Evolutionary conservation across 2,797 vertebrate genomes (phyloP).

Genomic region (Sebastes hopkinsi): DNA sequence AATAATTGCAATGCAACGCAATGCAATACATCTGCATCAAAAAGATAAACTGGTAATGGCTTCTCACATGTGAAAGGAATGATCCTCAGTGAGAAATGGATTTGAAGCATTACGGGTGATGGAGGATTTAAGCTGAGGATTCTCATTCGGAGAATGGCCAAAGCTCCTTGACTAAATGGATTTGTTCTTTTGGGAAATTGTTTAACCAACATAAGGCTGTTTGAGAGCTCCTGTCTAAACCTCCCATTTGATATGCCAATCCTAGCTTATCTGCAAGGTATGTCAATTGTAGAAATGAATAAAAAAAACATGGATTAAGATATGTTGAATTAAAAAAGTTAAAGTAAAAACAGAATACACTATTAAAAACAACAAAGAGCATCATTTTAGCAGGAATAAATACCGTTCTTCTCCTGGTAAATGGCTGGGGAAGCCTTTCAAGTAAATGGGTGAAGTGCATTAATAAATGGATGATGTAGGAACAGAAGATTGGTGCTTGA

Average conservation of each 20-base stretch:
- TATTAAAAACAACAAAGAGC: not conserved
- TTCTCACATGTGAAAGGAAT: conserved; percentile 3
- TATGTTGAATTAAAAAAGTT: not conserved
- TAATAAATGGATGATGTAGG: conserved; percentile 26
- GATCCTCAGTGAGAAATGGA: conserved; percentile 17
- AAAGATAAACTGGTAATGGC: conserved; percentile 2
- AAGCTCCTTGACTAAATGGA: conserved; percentile 52
- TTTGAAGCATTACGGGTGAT: conserved; percentile 12
- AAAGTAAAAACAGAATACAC: not conserved
- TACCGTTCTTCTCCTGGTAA: not conserved
- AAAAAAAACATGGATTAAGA: not conserved
- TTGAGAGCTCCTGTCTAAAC: conserved; percentile 1
- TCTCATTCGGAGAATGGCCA: conserved; percentile 31
- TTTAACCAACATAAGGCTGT: conserved; percentile 14
- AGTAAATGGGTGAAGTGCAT: not conserved
- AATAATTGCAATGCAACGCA: not conserved
- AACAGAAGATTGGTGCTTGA: not conserved
- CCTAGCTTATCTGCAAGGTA: not conserved
- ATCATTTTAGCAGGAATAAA: not conserved
- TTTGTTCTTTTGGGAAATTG: conserved; percentile 37
- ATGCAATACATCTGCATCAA: not conserved
- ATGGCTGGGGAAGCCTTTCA: conserved; percentile 11
- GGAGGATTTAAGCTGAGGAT: conserved; percentile 26
- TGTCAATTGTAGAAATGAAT: not conserved
- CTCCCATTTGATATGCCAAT: not conserved